phyloP scores from a whole-genome alignment of 2,113 vertebrate species.

The Macaca nemestrina region DNA sequence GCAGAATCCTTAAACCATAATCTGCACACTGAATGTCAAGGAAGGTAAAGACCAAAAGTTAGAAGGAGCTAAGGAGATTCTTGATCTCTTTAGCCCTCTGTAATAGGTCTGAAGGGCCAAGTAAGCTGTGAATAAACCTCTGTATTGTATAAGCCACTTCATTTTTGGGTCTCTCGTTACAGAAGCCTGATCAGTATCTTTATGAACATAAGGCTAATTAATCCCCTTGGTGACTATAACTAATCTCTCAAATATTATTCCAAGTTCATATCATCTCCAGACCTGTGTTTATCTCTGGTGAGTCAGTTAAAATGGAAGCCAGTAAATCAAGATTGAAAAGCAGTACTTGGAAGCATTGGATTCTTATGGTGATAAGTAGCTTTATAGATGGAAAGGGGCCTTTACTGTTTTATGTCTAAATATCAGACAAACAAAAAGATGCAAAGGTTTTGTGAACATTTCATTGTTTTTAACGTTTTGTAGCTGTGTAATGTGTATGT shows the following conservation, averaged over 20 bases:
- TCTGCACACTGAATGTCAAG: not conserved
- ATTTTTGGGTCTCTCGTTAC: not conserved
- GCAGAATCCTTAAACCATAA: not conserved
- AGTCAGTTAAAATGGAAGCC: not conserved
- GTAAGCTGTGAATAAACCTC: not conserved
- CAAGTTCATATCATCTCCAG: conserved; percentile 36
- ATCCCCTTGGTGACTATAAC: conserved; percentile 59
- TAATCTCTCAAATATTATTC: not conserved
- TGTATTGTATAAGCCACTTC: not conserved
- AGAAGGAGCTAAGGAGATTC: not conserved
- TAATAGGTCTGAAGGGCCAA: not conserved
- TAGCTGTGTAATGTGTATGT: not conserved
- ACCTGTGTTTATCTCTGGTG: conserved; percentile 5
- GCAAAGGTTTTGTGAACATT: not conserved
- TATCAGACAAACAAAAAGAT: not conserved
- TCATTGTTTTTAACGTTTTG: not conserved
- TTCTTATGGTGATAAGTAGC: not conserved
- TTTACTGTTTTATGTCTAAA: not conserved
- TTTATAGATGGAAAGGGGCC: not conserved
- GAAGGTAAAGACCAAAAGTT: not conserved
- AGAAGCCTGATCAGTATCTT: not conserved
- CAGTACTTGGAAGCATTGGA: not conserved
- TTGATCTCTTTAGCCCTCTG: not conserved
- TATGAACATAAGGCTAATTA: not conserved
- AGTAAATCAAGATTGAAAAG: not conserved